These are phyloP conservation scores for Pachypanchax playfairii DNA, from an alignment of 2,113 vertebrate genomes.

Conservation along the genomic window DNA sequence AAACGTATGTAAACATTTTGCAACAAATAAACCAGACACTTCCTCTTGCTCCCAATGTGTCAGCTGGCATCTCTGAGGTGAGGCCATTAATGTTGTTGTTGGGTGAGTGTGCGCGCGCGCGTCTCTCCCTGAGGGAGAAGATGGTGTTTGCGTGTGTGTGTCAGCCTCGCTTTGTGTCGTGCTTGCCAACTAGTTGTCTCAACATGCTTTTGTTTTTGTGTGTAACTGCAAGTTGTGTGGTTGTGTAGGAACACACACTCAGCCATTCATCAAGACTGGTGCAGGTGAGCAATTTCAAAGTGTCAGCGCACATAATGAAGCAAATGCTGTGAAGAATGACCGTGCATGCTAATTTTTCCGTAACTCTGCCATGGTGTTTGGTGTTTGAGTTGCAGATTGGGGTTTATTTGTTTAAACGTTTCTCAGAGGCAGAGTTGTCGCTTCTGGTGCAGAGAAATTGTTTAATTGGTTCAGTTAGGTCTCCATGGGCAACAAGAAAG, in stretches of 20 bases:
- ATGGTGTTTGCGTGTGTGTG: slow-evolving; percentile 49
- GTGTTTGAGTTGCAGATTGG: slow-evolving; percentile 8
- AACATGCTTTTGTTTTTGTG: not conserved
- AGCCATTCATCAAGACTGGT: not conserved
- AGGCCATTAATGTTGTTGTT: slow-evolving; percentile 56
- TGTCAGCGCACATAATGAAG: slow-evolving; percentile 40
- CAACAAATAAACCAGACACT: slow-evolving; percentile 91
- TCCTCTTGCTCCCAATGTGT: slow-evolving; percentile 77
- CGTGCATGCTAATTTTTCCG: slow-evolving; percentile 28
- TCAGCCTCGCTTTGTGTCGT: slow-evolving; percentile 34
- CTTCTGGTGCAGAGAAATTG: slow-evolving; percentile 9
- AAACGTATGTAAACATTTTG: slow-evolving; percentile 91
- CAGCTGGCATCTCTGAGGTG: slow-evolving; percentile 85
- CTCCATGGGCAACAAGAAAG: not conserved
- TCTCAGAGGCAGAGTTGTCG: slow-evolving; percentile 13
- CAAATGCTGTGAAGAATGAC: not conserved
- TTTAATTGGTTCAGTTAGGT: slow-evolving; percentile 25
- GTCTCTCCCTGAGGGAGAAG: slow-evolving; percentile 15
- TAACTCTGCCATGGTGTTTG: not conserved
- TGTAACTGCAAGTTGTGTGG: not conserved
- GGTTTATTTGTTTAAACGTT: slow-evolving; percentile 28
- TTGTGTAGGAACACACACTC: not conserved
- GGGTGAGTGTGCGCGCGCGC: slow-evolving; percentile 26
- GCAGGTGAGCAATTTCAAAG: slow-evolving; percentile 7
- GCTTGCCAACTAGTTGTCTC: slow-evolving; percentile 27